These are phyloP conservation scores for Virgularia gustaviana DNA, from an alignment of 92 coral and sea anemone genomes.

Conservation along the genomic window DNA sequence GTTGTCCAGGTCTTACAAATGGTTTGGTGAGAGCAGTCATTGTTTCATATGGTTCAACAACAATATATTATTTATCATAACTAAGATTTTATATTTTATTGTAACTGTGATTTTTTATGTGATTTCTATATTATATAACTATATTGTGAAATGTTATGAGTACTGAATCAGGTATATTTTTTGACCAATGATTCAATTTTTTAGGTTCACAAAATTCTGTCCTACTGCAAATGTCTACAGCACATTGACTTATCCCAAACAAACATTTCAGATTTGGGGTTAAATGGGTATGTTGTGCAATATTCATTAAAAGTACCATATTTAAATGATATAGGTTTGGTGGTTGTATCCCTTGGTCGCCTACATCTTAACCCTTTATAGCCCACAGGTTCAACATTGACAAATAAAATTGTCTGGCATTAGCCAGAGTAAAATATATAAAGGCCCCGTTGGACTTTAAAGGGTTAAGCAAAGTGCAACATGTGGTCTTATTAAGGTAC, in stretches of 20 bases:
- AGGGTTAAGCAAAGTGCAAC: too few relatives aligned
- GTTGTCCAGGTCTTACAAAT: constrained; percentile 89
- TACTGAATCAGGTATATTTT: not conserved
- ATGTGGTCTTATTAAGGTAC: too few relatives aligned
- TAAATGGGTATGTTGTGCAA: constrained; percentile 95
- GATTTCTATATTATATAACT: not conserved
- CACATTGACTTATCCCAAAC: constrained; percentile 82
- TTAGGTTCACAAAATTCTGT: constrained; percentile 86
- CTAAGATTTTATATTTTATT: not conserved
- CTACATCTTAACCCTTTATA: too few relatives aligned
- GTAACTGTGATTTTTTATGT: not conserved
- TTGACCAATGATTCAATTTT: too few relatives aligned
- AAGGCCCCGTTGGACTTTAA: too few relatives aligned
- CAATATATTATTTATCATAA: not conserved
- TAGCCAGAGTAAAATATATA: too few relatives aligned
- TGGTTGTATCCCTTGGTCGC: not conserved
- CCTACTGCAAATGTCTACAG: constrained; percentile 76
- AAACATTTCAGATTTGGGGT: constrained; percentile 84
- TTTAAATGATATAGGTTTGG: not conserved
- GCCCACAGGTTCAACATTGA: too few relatives aligned
- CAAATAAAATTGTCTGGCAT: too few relatives aligned
- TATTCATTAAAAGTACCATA: too few relatives aligned
- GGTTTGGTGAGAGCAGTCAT: constrained; percentile 73
- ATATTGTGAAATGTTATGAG: not conserved
- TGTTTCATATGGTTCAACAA: not conserved